Evolutionary conservation across 2,113 vertebrate species (phyloP), one percentile per base, ranked within the genome.

Genomic region (Protobothrops mucrosquamatus): DNA sequence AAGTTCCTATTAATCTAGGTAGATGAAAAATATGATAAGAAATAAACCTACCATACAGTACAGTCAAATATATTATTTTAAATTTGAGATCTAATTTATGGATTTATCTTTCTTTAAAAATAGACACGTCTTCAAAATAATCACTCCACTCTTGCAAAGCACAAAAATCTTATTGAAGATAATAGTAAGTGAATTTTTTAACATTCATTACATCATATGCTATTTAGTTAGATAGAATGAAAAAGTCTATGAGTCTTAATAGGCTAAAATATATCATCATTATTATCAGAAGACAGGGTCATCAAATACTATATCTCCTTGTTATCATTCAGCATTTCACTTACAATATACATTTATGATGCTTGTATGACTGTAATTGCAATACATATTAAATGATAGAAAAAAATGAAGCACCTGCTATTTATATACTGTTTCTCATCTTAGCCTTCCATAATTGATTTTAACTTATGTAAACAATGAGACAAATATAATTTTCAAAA

Each of bases 1-100:
- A 96, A 87, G 86, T 93, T 93, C 64, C 22, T n/a, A 94, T 93
- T 93, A 91, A 93, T 64, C 48, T 93, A 86, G 55, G 92, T 3
- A 95, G 94, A 55, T 29, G 90, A 89, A 54, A 22, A 95, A 85
- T 55, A 81, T n/a, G 81, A 69, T 95, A n/a, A 23, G 87, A 88
- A 8, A 91, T 59, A 92, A 91, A 54, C 90, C 94, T 94, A 91
- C 81, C 10, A 91, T 29, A 93, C 14, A 93, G 94, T 64, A 24
- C 34, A 91, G n/a, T 39, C n/a, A 86, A 93, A 90, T 22, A 52
- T 93, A 95, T 87, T 43, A 54, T 86, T 59, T 74, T 59, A 92
- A 12, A 56, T 46, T 56, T 56, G 56, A 85, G 8, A 39, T 56
- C 56, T 22, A 55, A 6, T 85, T 61, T 61, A 24, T 11, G 23